Percentiles rank a stretch among this genome's conserved stretches.
Conservation (phyloP, 2,888 invertebrate genomes). For the Troides oblongomaculatus region DNA sequence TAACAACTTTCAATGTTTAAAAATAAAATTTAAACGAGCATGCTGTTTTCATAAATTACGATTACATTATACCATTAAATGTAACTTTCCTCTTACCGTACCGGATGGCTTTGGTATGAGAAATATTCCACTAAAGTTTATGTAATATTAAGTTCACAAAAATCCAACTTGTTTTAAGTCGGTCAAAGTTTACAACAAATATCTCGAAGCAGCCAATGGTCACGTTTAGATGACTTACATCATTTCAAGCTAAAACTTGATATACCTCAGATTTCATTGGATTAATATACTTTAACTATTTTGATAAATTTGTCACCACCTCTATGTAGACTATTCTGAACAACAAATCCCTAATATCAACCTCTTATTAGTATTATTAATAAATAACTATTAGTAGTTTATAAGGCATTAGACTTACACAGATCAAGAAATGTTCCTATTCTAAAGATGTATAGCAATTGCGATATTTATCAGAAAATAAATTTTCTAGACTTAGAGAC, state of each 20-base stretch:
- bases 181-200: slow-evolving; percentile 13
- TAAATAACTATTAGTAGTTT: no score
- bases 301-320: no score
- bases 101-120: slow-evolving; percentile 10
- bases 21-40: not conserved
- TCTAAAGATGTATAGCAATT: not conserved
- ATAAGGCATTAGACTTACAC: no score
- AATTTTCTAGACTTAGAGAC: not conserved
- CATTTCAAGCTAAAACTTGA: not conserved
- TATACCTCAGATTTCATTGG: not conserved
- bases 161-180: slow-evolving; percentile 12
- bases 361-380: no score
- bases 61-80: slow-evolving; percentile 5
- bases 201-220: slow-evolving; percentile 2
- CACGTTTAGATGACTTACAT: not conserved
- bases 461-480: not conserved
- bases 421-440: no score
- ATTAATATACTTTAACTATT: no score
- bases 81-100: slow-evolving; percentile 9
- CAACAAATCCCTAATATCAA: no score
- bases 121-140: slow-evolving; percentile 20
- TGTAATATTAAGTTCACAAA: slow-evolving; percentile 22
- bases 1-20: not conserved
- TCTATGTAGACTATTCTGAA: no score
- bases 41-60: not conserved